Evolutionary conservation across 92 coral and sea anemone species (phyloP).

Genomic region (Phenganax stokvisi): DNA sequence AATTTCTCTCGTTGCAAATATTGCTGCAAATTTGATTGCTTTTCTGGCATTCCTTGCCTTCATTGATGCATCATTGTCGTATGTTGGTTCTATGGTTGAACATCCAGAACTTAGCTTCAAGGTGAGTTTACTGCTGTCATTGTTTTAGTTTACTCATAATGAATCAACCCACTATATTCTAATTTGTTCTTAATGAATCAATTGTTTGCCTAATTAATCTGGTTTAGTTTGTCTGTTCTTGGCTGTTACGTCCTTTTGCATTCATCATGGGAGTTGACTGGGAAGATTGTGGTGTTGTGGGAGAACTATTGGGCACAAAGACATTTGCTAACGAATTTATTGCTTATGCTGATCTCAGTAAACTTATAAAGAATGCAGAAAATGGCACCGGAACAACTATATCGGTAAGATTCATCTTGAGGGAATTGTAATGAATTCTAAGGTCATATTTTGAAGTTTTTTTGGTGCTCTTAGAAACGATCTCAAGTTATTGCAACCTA

Average conservation of each 20-base stretch:
- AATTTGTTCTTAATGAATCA: not conserved
- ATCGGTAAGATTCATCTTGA: constrained; percentile 53
- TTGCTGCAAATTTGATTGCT: constrained; percentile 87
- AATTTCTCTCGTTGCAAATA: constrained; percentile 81
- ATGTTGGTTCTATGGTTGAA: constrained; percentile 78
- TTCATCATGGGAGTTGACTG: constrained; percentile 88
- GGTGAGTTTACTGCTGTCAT: constrained; percentile 40
- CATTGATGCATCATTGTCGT: constrained; percentile 70
- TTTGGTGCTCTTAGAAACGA: constrained; percentile 53
- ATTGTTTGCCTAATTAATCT: not conserved
- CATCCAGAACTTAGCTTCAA: constrained; percentile 73
- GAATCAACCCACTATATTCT: not conserved
- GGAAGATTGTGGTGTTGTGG: constrained; percentile 80
- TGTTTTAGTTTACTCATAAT: not conserved
- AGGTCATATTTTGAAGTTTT: not conserved
- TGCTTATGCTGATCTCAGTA: constrained; percentile 65
- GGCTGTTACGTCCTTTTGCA: constrained; percentile 57
- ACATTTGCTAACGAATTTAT: constrained; percentile 86
- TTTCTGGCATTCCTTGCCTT: constrained; percentile 82
- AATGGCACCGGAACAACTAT: constrained; percentile 52
- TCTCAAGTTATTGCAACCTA: constrained; percentile 83
- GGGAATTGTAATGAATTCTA: not conserved
- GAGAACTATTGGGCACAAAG: constrained; percentile 82
- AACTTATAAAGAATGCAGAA: constrained; percentile 51
- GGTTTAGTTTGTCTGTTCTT: constrained; percentile 45